Percentiles rank a stretch among this genome's conserved stretches.
phyloP scores from a whole-genome alignment of 2,797 vertebrate genomes.

The Natrix natrix region DNA sequence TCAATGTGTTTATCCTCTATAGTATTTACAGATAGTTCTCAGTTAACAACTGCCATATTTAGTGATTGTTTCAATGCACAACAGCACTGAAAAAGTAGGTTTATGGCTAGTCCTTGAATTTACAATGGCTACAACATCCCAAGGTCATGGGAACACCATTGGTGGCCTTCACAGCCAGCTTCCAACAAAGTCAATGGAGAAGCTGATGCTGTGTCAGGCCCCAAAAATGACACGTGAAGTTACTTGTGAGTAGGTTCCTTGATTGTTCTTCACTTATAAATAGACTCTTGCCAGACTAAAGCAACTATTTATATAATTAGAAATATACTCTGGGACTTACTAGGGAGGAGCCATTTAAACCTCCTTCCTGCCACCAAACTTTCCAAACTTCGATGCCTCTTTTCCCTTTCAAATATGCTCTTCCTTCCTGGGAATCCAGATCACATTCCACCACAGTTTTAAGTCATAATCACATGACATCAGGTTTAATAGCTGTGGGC shows the following conservation, averaged over 20 bases:
- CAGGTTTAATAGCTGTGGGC: background rate
- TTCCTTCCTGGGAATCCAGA: background rate
- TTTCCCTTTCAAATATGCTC: background rate
- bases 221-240: background rate
- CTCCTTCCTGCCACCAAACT: background rate
- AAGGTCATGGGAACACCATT: background rate
- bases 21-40: background rate
- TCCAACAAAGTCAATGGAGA: background rate
- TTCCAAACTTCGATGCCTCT: background rate
- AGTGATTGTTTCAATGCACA: background rate
- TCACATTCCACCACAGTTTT: background rate
- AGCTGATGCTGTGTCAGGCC: background rate
- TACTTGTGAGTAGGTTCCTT: background rate
- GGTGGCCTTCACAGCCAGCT: background rate
- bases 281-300: background rate
- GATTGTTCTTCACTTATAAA: background rate
- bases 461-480: background rate
- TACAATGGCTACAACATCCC: background rate
- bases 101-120: background rate
- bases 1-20: background rate
- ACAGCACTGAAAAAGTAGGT: background rate
- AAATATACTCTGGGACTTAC: background rate
- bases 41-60: background rate
- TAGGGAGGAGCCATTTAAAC: background rate
- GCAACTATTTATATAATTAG: background rate